A percentile compares a stretch with the other conserved stretches of the same genome.
Evolutionary conservation across 2,888 invertebrate genomes (phyloP).

Genomic region (Eilema sororculum): DNA sequence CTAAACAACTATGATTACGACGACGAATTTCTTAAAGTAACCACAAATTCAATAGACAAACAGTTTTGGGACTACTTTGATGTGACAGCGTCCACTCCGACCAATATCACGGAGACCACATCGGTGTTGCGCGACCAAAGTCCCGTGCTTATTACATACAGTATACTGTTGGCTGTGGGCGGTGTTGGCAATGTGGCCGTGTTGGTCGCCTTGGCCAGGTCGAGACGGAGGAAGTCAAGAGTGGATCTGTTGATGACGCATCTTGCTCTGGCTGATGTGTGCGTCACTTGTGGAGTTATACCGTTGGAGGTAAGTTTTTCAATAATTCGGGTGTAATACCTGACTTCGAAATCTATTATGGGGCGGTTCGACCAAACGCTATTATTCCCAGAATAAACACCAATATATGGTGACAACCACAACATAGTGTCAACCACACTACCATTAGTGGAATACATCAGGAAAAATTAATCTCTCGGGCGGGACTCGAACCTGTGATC

Average conservation of each 20-base stretch:
- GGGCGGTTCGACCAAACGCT: no score
- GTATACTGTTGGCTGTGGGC: constrained; percentile 88
- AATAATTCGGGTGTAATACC: no score
- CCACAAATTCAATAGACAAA: constrained; percentile 61
- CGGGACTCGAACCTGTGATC: no score
- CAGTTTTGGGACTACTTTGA: constrained; percentile 80
- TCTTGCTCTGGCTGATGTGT: constrained; percentile 92
- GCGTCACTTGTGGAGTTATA: constrained; percentile 93
- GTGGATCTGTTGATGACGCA: constrained; percentile 94
- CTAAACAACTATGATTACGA: constrained; percentile 47
- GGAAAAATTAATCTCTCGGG: no score
- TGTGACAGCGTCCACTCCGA: constrained; percentile 43
- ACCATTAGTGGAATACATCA: no score
- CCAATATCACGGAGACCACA: constrained; percentile 40
- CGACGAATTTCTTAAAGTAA: constrained; percentile 33
- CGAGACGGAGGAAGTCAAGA: constrained; percentile 89
- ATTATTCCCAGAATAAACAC: no score
- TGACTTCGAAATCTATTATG: no score
- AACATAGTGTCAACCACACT: no score
- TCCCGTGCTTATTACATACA: constrained; percentile 88
- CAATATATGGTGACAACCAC: no score
- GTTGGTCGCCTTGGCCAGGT: constrained; percentile 88
- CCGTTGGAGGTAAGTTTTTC: constrained; percentile 88
- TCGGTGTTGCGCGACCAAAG: constrained; percentile 63
- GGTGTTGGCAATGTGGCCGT: constrained; percentile 91